phyloP scores from a whole-genome alignment of 1,140 invertebrate genomes.

The Eupristina koningsbergeri region DNA sequence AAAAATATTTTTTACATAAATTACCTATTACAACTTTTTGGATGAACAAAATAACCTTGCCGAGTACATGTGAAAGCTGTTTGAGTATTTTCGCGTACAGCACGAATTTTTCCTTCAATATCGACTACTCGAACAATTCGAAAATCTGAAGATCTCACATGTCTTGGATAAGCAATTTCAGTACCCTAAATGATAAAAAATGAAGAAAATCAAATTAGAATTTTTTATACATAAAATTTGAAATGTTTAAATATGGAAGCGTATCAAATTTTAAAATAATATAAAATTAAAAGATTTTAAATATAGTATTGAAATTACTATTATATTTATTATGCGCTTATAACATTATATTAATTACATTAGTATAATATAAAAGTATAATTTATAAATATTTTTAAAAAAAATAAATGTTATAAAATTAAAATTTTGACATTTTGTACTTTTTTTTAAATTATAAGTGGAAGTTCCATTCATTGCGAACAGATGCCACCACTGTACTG shows the following conservation, averaged over 20 bases:
- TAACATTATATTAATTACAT: too few relatives aligned
- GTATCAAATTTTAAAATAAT: too few relatives aligned
- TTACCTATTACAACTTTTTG: slow-evolving; percentile 81
- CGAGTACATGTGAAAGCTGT: slow-evolving; percentile 83
- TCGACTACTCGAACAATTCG: slow-evolving; percentile 83
- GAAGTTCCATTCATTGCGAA: not conserved
- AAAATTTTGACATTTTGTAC: not conserved
- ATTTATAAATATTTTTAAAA: not conserved
- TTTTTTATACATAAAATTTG: not conserved
- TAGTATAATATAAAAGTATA: too few relatives aligned
- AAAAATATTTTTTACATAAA: too few relatives aligned
- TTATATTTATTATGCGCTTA: too few relatives aligned
- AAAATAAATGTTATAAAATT: not conserved
- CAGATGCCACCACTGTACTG: slow-evolving; percentile 34
- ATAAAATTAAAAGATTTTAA: not conserved
- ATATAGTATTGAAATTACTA: too few relatives aligned
- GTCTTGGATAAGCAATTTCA: slow-evolving; percentile 69
- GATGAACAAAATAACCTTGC: slow-evolving; percentile 87
- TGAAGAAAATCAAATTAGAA: not conserved
- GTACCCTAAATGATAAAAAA: slow-evolving; percentile 50
- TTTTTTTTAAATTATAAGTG: not conserved
- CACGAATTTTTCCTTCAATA: slow-evolving; percentile 80
- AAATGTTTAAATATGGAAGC: too few relatives aligned
- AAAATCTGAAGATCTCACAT: slow-evolving; percentile 80
- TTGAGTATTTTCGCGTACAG: slow-evolving; percentile 80